Conservation (phyloP, 2,888 invertebrate genomes). For the Acleris sparsana region DNA sequence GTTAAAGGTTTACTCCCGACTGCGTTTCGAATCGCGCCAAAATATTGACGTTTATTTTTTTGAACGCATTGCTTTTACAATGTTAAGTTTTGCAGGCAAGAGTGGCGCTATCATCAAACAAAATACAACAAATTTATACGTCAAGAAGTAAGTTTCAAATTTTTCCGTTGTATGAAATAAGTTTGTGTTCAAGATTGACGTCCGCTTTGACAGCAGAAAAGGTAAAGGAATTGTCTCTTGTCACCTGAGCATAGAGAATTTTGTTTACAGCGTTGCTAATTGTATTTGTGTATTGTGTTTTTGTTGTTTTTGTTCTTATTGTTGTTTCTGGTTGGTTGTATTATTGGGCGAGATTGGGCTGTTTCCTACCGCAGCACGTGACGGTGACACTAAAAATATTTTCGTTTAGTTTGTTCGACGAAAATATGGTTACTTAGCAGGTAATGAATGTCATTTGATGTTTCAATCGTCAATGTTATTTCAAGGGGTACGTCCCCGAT, state of each 20-base stretch:
- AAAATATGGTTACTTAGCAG: too few relatives aligned
- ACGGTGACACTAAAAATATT: conserved; percentile 14
- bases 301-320: conserved; percentile 37
- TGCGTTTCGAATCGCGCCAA: conserved; percentile 77
- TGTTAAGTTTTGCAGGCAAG: conserved; percentile 4
- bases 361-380: conserved; percentile 32
- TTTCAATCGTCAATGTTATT: too few relatives aligned
- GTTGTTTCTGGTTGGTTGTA: conserved; percentile 38
- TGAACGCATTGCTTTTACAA: conserved; percentile 13
- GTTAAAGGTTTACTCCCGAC: conserved; percentile 51
- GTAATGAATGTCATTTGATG: too few relatives aligned
- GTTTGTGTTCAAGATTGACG: conserved; percentile 22
- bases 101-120: not conserved
- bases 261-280: conserved; percentile 64
- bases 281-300: conserved; percentile 45
- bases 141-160: not conserved
- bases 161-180: conserved; percentile 2
- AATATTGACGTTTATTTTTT: conserved; percentile 63
- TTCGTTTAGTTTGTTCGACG: not conserved
- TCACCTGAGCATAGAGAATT: conserved; percentile 57
- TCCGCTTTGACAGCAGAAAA: conserved; percentile 62
- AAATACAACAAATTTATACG: not conserved
- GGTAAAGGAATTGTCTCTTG: conserved; percentile 54
- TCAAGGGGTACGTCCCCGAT: too few relatives aligned
- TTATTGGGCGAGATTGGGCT: conserved; percentile 21